Evolutionary conservation across 2,888 invertebrate species (phyloP).

Genomic region (Amorpha juglandis): DNA sequence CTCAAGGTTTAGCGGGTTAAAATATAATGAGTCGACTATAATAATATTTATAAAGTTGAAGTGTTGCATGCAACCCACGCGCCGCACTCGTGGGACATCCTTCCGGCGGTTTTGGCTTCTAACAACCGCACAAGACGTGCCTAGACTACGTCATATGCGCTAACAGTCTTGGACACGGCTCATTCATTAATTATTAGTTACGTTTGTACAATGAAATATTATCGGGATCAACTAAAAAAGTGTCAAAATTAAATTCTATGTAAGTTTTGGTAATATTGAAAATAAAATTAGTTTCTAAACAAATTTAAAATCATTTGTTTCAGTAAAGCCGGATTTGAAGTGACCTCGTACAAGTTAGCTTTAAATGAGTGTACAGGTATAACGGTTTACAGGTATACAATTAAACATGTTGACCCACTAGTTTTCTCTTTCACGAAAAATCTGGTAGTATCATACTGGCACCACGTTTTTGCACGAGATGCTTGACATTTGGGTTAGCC

Average conservation of each 20-base stretch:
- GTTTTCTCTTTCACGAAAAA: no score
- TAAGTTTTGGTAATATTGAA: not conserved
- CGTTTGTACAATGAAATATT: slow-evolving; percentile 25
- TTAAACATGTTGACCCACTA: no score
- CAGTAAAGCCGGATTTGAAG: no score
- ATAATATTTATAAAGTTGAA: slow-evolving; percentile 33
- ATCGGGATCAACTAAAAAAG: not conserved
- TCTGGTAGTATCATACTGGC: no score
- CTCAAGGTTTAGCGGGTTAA: slow-evolving; percentile 30
- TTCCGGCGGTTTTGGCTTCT: slow-evolving; percentile 65
- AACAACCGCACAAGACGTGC: slow-evolving; percentile 61
- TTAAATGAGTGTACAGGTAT: no score
- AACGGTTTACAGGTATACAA: no score
- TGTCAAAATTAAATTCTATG: not conserved
- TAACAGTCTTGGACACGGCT: not conserved
- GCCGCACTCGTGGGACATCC: slow-evolving; percentile 59
- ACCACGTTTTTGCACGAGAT: no score
- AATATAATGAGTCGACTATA: slow-evolving; percentile 33
- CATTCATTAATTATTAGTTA: slow-evolving; percentile 22
- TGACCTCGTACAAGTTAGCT: no score
- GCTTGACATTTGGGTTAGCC: no score
- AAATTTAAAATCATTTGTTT: no score
- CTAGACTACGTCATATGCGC: slow-evolving; percentile 42
- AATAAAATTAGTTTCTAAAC: not conserved
- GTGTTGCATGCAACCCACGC: slow-evolving; percentile 52